Percentiles rank a stretch among this genome's conserved stretches.
These are phyloP conservation scores for Egretta garzetta DNA, from an alignment of 2,113 vertebrate species.

Conservation along the genomic window DNA sequence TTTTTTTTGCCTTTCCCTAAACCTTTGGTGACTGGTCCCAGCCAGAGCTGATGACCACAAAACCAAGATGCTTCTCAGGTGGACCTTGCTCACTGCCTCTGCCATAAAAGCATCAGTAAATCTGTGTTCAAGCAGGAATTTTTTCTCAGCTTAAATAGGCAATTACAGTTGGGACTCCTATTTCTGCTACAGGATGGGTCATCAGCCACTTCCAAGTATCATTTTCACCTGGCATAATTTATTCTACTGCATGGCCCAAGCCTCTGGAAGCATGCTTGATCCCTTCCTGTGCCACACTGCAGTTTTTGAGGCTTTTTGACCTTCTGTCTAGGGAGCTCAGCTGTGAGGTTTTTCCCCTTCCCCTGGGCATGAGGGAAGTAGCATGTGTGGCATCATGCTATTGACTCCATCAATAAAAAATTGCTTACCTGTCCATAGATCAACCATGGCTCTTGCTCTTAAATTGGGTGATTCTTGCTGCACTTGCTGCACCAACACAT, in stretches of 20 bases:
- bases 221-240: not conserved
- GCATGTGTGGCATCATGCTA: not conserved
- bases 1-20: not conserved
- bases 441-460: not conserved
- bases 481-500: not conserved
- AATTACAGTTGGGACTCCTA: not conserved
- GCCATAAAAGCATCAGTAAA: not conserved
- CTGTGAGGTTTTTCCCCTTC: not conserved
- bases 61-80: not conserved
- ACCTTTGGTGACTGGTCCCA: not conserved
- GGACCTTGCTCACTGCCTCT: not conserved
- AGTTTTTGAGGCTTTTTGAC: not conserved
- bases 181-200: not conserved
- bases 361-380: not conserved
- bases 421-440: not conserved
- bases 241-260: not conserved
- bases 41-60: not conserved
- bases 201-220: not conserved
- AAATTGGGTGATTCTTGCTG: not conserved
- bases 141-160: not conserved
- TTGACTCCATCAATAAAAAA: accelerated
- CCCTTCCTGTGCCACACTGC: not conserved
- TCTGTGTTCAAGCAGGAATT: not conserved
- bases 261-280: not conserved
- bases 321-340: not conserved